Evolutionary conservation across 2,797 vertebrate species (phyloP).

Genomic region (Spheniscus humboldti): DNA sequence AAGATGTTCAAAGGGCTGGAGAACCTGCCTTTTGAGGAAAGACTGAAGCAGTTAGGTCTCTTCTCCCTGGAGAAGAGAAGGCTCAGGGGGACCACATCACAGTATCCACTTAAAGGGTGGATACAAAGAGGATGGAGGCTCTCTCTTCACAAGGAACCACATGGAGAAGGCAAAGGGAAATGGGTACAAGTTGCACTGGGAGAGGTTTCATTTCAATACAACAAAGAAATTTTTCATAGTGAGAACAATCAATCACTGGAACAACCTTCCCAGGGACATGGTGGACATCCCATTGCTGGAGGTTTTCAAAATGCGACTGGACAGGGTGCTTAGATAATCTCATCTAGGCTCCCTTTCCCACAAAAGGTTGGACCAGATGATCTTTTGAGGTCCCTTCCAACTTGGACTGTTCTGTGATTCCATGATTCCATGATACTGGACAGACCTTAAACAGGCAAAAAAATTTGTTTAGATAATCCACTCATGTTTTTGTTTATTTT

Average conservation of each 20-base stretch:
- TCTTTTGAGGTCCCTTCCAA: background rate
- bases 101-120: background rate
- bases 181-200: background rate
- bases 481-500: background rate
- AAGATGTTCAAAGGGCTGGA: background rate
- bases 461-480: background rate
- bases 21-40: background rate
- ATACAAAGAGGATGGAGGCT: background rate
- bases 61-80: background rate
- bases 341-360: background rate
- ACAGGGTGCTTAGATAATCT: background rate
- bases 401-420: background rate
- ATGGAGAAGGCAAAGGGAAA: background rate
- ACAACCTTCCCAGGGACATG: background rate
- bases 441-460: background rate
- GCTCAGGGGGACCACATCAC: background rate
- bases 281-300: background rate
- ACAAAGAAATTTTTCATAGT: background rate
- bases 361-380: background rate
- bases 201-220: background rate
- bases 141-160: background rate
- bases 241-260: background rate
- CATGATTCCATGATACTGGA: background rate
- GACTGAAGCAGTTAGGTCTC: background rate
- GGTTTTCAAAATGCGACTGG: background rate